A percentile compares a stretch with the other conserved stretches of the same genome.
Evolutionary conservation across 2,113 vertebrate genomes (phyloP).

Genomic region (Takifugu flavidus): DNA sequence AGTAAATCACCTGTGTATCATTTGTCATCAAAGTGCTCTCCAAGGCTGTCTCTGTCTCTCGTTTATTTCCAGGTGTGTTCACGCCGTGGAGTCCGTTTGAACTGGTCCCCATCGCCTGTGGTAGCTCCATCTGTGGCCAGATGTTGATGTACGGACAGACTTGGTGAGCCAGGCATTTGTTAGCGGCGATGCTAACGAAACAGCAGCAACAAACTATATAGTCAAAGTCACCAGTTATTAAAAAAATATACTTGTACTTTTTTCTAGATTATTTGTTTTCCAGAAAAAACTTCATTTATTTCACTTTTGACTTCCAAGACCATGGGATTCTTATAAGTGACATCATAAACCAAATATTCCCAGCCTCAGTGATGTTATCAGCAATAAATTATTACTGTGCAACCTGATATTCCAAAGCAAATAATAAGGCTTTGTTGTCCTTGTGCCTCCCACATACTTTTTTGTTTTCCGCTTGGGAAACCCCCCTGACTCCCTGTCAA

Average conservation of each 20-base stretch:
- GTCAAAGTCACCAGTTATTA: too few species aligned
- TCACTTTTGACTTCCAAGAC: neutral
- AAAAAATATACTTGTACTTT: too few species aligned
- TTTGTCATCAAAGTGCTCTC: too few species aligned
- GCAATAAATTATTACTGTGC: neutral
- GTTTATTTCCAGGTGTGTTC: neutral
- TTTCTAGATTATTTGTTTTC: too few species aligned
- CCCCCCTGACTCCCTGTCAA: slow-evolving; percentile 50
- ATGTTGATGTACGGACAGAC: neutral
- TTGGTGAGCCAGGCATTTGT: neutral
- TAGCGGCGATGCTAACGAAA: neutral
- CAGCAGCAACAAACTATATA: too few species aligned
- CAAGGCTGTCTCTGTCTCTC: neutral
- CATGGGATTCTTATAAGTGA: too few species aligned
- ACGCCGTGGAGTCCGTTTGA: neutral
- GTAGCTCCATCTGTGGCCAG: neutral
- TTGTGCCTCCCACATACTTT: slow-evolving; percentile 38
- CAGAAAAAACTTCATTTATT: neutral
- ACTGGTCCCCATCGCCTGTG: neutral
- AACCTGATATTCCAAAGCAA: slow-evolving; percentile 15
- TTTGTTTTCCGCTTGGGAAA: slow-evolving; percentile 49
- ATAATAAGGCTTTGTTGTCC: slow-evolving; percentile 23
- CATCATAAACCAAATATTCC: neutral
- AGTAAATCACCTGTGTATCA: neutral
- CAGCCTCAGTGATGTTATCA: neutral